Conservation (phyloP, 2,888 invertebrate genomes). For the Loripinus fragilis region DNA sequence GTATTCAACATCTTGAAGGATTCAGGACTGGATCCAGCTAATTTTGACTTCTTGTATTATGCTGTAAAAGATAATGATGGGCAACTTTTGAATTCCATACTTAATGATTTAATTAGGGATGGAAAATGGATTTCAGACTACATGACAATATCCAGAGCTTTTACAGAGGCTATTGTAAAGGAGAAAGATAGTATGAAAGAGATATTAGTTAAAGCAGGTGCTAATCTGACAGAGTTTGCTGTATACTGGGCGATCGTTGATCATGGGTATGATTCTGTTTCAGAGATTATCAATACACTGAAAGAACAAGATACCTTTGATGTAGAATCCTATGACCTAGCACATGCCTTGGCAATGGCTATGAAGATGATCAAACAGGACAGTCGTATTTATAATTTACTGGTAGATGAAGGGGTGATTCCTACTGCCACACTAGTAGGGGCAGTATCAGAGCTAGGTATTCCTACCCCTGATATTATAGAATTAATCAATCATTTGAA, state of each 20-base stretch:
- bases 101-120: not conserved
- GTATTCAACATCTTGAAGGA: not conserved
- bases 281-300: not conserved
- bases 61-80: not conserved
- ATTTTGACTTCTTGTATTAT: not conserved
- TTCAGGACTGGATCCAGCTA: not conserved
- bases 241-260: constrained; percentile 7
- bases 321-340: not conserved
- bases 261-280: not conserved
- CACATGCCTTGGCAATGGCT: not conserved
- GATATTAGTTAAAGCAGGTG: not conserved
- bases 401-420: not conserved
- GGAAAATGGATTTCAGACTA: not conserved
- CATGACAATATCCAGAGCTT: not conserved
- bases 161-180: not conserved
- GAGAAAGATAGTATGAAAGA: not conserved
- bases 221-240: constrained; percentile 11
- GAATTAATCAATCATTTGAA: not conserved
- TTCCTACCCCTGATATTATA: not conserved
- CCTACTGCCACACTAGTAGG: not conserved
- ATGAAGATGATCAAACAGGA: not conserved
- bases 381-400: not conserved
- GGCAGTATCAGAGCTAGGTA: not conserved
- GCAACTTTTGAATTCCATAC: not conserved
- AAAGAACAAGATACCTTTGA: not conserved